Base-by-base conservation (phyloP, 2,888 invertebrate genomes). In the Microdon myrmicae region DNA sequence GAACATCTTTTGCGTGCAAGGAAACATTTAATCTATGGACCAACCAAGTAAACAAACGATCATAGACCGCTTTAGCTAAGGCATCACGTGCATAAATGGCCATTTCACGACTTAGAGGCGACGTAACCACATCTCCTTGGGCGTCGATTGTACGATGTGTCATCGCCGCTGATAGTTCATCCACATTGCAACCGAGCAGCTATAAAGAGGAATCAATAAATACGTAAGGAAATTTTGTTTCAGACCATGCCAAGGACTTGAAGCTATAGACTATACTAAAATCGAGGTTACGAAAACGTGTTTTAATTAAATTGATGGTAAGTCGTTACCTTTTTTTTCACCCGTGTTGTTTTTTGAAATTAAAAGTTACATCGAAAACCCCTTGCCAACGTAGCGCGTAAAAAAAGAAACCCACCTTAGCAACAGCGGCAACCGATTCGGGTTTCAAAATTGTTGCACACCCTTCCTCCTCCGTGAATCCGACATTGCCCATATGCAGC, bases 31-130 rank as follows among this genome's bases (percentile, higher is more conserved):
- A 83, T 68, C 90, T 84, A 23, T 83, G 82, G 7, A 95, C 94
- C 13, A 96, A 84, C 95, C 95, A 96, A 66, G 90, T 88, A 81
- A 96, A 96, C 68, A 94, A 83, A 41, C 94, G 86, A 74, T 94
- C 94, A 73, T 96, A 96, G 10, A 95, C 84, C 7, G 95, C 94
- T 77, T 96, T 96, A 19, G 94, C 90, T 4, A 95, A 81, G 0
- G 95, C 95, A 78, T 96, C 94, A 39, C 94, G 82, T 0, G 94
- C 94, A 80, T 91, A 94, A 54, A 90, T 85, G 1, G 93, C 89
- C 74, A 90, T 87, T 69, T 92, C 94, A 16, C 87, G 82, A 72
- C 87, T 90, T 41, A 95, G 78, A 0, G 94, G 93, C 0, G 90
- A 90, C 38, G 84, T 86, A 34, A 95, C 90, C 4, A 90, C 87